Evolutionary conservation across 2,888 invertebrate genomes (phyloP).

Genomic region (Cephus pulcher): DNA sequence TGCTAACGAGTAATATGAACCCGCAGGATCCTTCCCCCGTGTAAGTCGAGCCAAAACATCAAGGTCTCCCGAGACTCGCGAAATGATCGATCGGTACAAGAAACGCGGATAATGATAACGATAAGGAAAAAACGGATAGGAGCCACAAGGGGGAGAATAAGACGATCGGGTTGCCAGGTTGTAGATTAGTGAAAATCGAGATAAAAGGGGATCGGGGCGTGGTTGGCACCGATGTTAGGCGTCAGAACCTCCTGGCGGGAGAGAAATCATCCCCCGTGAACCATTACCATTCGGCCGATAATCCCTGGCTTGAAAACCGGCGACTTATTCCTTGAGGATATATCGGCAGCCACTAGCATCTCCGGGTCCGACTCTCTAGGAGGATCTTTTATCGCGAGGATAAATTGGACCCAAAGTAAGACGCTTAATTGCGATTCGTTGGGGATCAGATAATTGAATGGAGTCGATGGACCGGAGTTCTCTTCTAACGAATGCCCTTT

Average conservation of each 20-base stretch:
- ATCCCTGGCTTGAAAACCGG: neutral
- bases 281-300: neutral
- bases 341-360: neutral
- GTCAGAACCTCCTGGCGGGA: neutral
- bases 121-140: neutral
- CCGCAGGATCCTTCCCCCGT: neutral
- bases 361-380: neutral
- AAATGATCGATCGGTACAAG: neutral
- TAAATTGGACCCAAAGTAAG: constrained; percentile 1
- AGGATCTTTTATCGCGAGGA: neutral
- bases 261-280: neutral
- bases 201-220: neutral
- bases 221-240: neutral
- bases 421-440: constrained; percentile 1
- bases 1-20: neutral
- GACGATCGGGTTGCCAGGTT: neutral
- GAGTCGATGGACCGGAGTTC: constrained; percentile 26
- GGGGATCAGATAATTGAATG: constrained; percentile 42
- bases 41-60: neutral
- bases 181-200: neutral
- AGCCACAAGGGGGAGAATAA: neutral
- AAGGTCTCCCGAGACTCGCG: neutral
- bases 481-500: constrained; percentile 29
- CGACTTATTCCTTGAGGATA: neutral
- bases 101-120: neutral